These are phyloP conservation scores for Salticus scenicus DNA, from an alignment of 2,888 invertebrate species.

Conservation along the genomic window DNA sequence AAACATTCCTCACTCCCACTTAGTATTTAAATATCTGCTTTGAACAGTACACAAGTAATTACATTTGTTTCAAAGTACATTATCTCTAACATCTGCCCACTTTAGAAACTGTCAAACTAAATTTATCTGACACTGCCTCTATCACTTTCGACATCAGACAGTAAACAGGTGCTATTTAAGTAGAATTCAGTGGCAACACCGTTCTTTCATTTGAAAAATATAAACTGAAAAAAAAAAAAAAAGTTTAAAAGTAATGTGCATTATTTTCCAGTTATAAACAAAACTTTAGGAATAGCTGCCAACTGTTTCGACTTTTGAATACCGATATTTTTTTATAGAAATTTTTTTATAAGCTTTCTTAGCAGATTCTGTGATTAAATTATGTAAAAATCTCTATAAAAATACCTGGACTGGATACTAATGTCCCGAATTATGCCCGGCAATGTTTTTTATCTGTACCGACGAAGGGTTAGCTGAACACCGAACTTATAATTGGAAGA, in stretches of 20 bases:
- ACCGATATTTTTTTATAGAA: too few species aligned
- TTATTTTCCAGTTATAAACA: too few species aligned
- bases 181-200: background rate
- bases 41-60: background rate
- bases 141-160: background rate
- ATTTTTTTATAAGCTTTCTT: too few species aligned
- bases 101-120: background rate
- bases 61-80: background rate
- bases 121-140: background rate
- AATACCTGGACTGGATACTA: too few species aligned
- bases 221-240: background rate
- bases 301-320: too few species aligned
- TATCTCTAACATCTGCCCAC: background rate
- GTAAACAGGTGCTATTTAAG: background rate
- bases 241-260: background rate
- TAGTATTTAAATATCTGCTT: background rate
- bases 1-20: background rate
- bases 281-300: too few species aligned
- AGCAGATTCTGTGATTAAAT: too few species aligned
- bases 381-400: too few species aligned
- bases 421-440: too few species aligned
- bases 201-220: background rate
- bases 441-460: too few species aligned
- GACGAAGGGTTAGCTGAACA: too few species aligned
- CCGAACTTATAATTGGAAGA: too few species aligned